A percentile compares a stretch with the other conserved stretches of the same genome.
Conservation (phyloP, 2,113 vertebrate species). For the Carassius carassius region DNA sequence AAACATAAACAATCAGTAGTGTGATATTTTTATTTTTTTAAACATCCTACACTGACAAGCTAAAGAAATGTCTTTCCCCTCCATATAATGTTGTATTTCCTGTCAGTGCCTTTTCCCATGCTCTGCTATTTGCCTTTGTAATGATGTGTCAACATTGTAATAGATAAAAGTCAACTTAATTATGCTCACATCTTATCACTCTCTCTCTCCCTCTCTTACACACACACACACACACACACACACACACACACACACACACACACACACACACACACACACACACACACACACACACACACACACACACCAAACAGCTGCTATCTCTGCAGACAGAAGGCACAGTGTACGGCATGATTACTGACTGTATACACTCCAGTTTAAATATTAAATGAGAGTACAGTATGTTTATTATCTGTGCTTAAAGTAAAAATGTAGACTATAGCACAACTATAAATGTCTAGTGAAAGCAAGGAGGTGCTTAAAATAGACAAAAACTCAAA, state of each 20-base stretch:
- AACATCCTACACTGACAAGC: not conserved
- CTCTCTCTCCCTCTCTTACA: not conserved
- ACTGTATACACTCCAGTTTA: not conserved
- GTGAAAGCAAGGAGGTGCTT: not conserved
- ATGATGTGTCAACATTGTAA: constrained; percentile 31
- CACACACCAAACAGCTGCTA: not conserved
- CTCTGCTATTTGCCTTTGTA: constrained; percentile 19
- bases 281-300: no score
- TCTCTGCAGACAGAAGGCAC: not conserved
- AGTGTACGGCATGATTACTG: not conserved
- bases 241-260: no score
- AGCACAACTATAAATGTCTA: not conserved
- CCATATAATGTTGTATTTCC: not conserved
- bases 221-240: no score
- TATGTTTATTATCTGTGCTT: not conserved
- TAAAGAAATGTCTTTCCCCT: not conserved
- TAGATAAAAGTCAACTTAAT: constrained; percentile 27
- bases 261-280: no score
- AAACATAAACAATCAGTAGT: no score
- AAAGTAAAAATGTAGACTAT: not conserved
- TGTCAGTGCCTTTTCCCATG: constrained; percentile 13
- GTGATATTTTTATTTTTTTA: not conserved
- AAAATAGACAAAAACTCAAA: not conserved
- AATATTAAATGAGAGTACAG: no score
- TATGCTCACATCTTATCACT: not conserved